Percentiles rank a stretch among this genome's conserved stretches.
Evolutionary conservation across 2,888 invertebrate genomes (phyloP).

Genomic region (Aspidapion aeneum): DNA sequence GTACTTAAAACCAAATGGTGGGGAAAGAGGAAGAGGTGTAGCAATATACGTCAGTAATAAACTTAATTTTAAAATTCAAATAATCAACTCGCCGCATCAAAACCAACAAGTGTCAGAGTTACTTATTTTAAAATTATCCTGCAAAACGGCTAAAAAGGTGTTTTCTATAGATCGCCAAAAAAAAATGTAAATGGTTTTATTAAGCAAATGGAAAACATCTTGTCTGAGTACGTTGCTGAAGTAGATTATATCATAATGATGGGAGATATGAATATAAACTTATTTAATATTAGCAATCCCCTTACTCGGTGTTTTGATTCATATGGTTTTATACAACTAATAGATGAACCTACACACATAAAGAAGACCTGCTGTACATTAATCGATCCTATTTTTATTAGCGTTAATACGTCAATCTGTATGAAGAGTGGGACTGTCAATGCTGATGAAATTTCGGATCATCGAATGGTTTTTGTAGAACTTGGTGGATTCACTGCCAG

Average conservation of each 20-base stretch:
- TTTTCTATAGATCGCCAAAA: conserved; percentile 15
- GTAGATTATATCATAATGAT: conserved; percentile 10
- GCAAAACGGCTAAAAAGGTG: not conserved
- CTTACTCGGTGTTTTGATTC: conserved; percentile 10
- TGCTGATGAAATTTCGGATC: conserved; percentile 11
- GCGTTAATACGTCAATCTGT: conserved; percentile 7
- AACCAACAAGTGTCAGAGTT: conserved; percentile 1
- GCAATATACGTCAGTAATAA: conserved; percentile 8
- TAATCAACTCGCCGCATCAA: not conserved
- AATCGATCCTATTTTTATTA: conserved; percentile 17
- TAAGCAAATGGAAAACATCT: conserved; percentile 12
- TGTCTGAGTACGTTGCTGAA: conserved; percentile 4
- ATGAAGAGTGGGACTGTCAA: conserved; percentile 2
- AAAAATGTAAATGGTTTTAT: not conserved
- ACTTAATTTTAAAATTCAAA: conserved; percentile 2
- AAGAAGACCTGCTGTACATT: conserved; percentile 7
- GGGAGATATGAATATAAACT: conserved; percentile 13
- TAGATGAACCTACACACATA: conserved; percentile 9
- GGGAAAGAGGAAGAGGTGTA: conserved; percentile 10
- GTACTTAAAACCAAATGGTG: not conserved
- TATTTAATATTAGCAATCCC: conserved; percentile 12
- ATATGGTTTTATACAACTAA: conserved; percentile 9
- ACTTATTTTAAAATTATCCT: conserved; percentile 5
- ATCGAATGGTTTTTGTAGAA: conserved; percentile 5
- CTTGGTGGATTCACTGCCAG: not conserved